Evolutionary conservation across 2,797 vertebrate species (phyloP).

Genomic region (Crocidura indochinensis): DNA sequence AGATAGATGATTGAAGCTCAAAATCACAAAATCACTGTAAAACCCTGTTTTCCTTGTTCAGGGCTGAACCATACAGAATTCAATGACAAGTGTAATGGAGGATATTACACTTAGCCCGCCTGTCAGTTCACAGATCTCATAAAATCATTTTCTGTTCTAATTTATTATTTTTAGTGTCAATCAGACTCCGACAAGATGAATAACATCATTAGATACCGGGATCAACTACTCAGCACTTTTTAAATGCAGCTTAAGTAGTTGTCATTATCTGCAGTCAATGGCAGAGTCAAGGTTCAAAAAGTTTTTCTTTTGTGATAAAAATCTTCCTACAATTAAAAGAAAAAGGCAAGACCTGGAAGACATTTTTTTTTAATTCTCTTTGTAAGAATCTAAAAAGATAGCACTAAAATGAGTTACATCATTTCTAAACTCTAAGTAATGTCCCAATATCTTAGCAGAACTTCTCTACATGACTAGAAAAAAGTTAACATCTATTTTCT

Average conservation of each 20-base stretch:
- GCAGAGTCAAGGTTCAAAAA: slow-evolving; percentile 91
- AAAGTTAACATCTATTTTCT: fast-evolving
- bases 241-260: slow-evolving; percentile 92
- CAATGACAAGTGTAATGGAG: slow-evolving; percentile 90
- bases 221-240: slow-evolving; percentile 93
- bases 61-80: slow-evolving; percentile 90
- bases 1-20: slow-evolving; percentile 82
- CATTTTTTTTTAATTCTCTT: slow-evolving; percentile 30
- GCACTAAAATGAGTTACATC: fast-evolving
- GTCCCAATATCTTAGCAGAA: neutral
- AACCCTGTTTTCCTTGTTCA: slow-evolving; percentile 87
- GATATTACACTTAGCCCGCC: slow-evolving; percentile 92
- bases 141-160: slow-evolving; percentile 93
- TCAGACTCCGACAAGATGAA: slow-evolving; percentile 90
- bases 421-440: neutral
- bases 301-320: slow-evolving; percentile 83
- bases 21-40: slow-evolving; percentile 88
- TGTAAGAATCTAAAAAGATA: slow-evolving; percentile 50
- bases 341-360: slow-evolving; percentile 73
- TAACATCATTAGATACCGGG: slow-evolving; percentile 91
- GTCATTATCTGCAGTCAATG: slow-evolving; percentile 93
- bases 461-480: too few species aligned
- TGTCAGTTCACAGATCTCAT: slow-evolving; percentile 90
- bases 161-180: slow-evolving; percentile 95
- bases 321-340: slow-evolving; percentile 78